phyloP scores from a whole-genome alignment of 2,797 vertebrate species.

The Anabas testudineus region DNA sequence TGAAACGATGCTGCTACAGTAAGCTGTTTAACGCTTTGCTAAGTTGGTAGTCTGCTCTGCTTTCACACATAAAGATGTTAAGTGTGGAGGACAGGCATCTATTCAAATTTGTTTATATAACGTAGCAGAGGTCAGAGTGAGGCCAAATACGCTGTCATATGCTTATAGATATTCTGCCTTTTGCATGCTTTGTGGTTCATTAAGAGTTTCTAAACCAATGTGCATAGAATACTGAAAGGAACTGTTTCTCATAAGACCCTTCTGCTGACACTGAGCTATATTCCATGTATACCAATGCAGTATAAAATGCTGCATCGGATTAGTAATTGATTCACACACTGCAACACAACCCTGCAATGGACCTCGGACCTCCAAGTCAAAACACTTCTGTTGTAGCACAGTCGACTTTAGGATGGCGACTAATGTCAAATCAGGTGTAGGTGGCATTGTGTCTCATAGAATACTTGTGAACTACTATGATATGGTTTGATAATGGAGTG shows the following conservation, averaged over 20 bases:
- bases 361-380: too few species aligned
- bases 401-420: too few species aligned
- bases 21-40: slow-evolving; percentile 29
- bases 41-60: slow-evolving; percentile 9
- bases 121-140: slow-evolving; percentile 45
- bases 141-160: slow-evolving; percentile 21
- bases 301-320: slow-evolving; percentile 3
- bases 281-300: slow-evolving; percentile 5
- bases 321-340: neutral
- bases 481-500: too few species aligned
- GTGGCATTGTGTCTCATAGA: too few species aligned
- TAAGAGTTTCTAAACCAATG: slow-evolving; percentile 27
- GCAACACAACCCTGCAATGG: neutral
- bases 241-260: slow-evolving; percentile 19
- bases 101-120: slow-evolving; percentile 42
- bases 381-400: too few species aligned
- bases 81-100: slow-evolving; percentile 19
- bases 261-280: slow-evolving; percentile 8
- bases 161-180: slow-evolving; percentile 22
- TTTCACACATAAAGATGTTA: slow-evolving; percentile 33
- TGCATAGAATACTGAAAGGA: slow-evolving; percentile 23
- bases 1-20: neutral
- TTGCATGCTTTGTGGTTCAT: slow-evolving; percentile 31
- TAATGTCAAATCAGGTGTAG: too few species aligned
- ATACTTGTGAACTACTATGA: too few species aligned